These are phyloP conservation scores for Tachysurus fulvidraco DNA, from an alignment of 2,113 vertebrate genomes.

Conservation along the genomic window DNA sequence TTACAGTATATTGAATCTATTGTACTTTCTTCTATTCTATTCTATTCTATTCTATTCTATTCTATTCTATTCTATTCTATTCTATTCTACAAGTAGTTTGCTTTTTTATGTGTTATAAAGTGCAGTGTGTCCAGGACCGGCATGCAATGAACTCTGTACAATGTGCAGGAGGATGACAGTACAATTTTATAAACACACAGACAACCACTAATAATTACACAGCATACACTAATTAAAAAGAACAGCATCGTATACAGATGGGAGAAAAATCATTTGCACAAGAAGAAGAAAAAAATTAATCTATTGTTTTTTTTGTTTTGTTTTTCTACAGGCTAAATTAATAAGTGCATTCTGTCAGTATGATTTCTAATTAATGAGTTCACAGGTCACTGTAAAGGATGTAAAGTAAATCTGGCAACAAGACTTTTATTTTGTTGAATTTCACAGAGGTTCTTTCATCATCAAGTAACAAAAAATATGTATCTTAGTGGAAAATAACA, in stretches of 20 bases:
- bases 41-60: neutral
- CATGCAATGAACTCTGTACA: neutral
- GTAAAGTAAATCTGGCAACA: neutral
- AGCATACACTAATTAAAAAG: neutral
- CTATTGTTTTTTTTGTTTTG: neutral
- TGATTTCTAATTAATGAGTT: neutral
- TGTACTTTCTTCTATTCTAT: neutral
- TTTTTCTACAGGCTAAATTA: neutral
- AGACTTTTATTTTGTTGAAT: neutral
- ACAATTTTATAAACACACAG: neutral
- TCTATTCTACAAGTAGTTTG: neutral
- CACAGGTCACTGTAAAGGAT: neutral
- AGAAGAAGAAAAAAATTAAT: neutral
- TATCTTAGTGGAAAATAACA: neutral
- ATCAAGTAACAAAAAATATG: neutral
- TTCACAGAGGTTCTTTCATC: neutral
- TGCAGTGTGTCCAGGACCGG: neutral
- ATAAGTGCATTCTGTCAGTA: slow-evolving; percentile 1
- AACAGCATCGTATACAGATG: neutral
- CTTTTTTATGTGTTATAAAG: neutral
- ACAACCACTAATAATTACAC: neutral
- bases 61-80: slow-evolving; percentile 5
- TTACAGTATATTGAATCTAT: neutral
- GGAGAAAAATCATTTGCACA: neutral
- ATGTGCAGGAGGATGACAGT: neutral